phyloP scores from a whole-genome alignment of 2,797 vertebrate species.

The Intellagama lesueurii region DNA sequence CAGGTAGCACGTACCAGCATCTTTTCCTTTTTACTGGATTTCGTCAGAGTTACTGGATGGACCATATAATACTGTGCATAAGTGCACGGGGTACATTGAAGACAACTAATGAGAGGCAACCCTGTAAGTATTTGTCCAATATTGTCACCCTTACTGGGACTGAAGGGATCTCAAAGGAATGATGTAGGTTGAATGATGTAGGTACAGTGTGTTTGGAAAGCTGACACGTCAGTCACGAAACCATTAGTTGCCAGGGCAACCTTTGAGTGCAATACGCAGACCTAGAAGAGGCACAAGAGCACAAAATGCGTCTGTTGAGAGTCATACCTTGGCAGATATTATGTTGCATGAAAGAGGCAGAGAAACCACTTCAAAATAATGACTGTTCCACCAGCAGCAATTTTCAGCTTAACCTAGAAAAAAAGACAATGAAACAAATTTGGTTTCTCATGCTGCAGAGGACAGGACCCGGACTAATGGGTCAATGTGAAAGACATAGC shows the following conservation, averaged over 20 bases:
- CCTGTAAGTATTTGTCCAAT: neutral
- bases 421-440: slow-evolving; percentile 6
- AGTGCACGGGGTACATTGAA: neutral
- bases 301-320: slow-evolving; percentile 3
- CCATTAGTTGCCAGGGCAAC: slow-evolving; percentile 25
- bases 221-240: neutral
- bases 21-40: slow-evolving; percentile 48
- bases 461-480: neutral
- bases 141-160: neutral
- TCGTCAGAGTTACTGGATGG: neutral
- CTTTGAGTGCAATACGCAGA: neutral
- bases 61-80: slow-evolving; percentile 7
- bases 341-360: slow-evolving; percentile 8
- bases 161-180: slow-evolving; percentile 15
- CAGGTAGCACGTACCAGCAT: slow-evolving; percentile 22
- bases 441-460: neutral
- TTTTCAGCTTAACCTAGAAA: slow-evolving; percentile 1
- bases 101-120: neutral
- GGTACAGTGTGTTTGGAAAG: neutral
- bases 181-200: neutral
- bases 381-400: neutral
- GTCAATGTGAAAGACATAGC: too few species aligned
- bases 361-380: neutral
- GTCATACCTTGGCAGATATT: neutral
- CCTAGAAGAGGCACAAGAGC: neutral